Base-by-base conservation (phyloP, 2,888 invertebrate genomes). In the Dione juno region DNA sequence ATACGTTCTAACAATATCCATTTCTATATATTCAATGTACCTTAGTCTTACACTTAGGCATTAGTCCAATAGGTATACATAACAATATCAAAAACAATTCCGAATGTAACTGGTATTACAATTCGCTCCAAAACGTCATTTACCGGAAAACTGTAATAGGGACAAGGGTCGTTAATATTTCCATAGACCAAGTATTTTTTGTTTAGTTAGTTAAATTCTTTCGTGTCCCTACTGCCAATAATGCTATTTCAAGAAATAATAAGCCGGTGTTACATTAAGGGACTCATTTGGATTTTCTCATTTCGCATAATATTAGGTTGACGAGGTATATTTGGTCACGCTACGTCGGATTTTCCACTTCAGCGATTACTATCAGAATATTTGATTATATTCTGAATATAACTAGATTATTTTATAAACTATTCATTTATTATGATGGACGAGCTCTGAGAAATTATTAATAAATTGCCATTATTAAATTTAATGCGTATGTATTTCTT, bases 221-320 rank as follows among this genome's bases (percentile, higher is more conserved):
- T 74, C 72, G 77, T 77, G 77, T 78, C 73, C 75, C 77, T 73
- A 74, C 76, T 76, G 73, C 78, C 76, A 77, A 80, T 79, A 76
- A 77, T 75, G 76, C 77, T 78, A 79, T 79, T 82, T 81, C 77
- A 76, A 77, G 80, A 82, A 82, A 82, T 81, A 82, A 81, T 79
- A 81, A 81, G 81, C 80, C 75, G 70, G 75, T 77, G 79, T 81
- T 77, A 79, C 80, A 82, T 83, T 83, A 81, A 77, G 80, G 79
- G 80, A 79, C 80, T 82, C 80, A 82, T 82, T 84, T 82, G 79
- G 81, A 81, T 79, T 82, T 83, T 84, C 81, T 82, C 80, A 83
- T 84, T 86, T 82, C 80, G 82, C 83, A 81, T 84, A 83, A 82
- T 84, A 84, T 84, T 80, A 81, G 78, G 81, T 80, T 82, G 81